Percentiles rank a stretch among this genome's conserved stretches.
These are phyloP conservation scores for Leptinotarsa undecemlineata DNA, from an alignment of 1,140 invertebrate species.

Conservation along the genomic window DNA sequence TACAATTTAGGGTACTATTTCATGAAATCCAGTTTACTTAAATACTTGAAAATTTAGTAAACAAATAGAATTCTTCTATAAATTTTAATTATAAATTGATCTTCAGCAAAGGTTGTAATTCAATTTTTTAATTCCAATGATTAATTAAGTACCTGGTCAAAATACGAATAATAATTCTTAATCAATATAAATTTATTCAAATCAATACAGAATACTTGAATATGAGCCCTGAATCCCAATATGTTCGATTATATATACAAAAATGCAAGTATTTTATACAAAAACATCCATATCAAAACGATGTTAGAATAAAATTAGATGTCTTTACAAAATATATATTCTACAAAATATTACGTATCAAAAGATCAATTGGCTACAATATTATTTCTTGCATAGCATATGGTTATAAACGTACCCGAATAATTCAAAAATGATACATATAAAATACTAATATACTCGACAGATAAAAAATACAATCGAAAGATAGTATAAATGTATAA, in stretches of 20 bases:
- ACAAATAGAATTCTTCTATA: too few relatives aligned
- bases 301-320: slow-evolving; percentile 39
- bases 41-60: too few relatives aligned
- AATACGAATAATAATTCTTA: too few relatives aligned
- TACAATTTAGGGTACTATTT: too few relatives aligned
- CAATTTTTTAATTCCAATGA: too few relatives aligned
- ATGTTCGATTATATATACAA: slow-evolving; percentile 38
- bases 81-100: too few relatives aligned
- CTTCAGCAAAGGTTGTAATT: too few relatives aligned
- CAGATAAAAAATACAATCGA: slow-evolving; percentile 7
- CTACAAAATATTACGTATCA: slow-evolving; percentile 46
- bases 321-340: slow-evolving; percentile 45
- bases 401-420: not conserved
- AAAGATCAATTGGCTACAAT: slow-evolving; percentile 36
- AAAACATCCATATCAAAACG: slow-evolving; percentile 45
- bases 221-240: slow-evolving; percentile 42
- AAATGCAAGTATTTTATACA: slow-evolving; percentile 42
- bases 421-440: slow-evolving; percentile 29
- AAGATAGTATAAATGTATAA: slow-evolving; percentile 9
- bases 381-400: slow-evolving; percentile 20
- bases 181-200: slow-evolving; percentile 41
- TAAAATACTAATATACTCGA: not conserved
- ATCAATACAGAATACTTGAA: slow-evolving; percentile 40
- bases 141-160: too few relatives aligned
- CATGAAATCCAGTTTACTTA: too few relatives aligned